Conservation (phyloP, 2,888 invertebrate species). For the Keiferia lycopersicella region DNA sequence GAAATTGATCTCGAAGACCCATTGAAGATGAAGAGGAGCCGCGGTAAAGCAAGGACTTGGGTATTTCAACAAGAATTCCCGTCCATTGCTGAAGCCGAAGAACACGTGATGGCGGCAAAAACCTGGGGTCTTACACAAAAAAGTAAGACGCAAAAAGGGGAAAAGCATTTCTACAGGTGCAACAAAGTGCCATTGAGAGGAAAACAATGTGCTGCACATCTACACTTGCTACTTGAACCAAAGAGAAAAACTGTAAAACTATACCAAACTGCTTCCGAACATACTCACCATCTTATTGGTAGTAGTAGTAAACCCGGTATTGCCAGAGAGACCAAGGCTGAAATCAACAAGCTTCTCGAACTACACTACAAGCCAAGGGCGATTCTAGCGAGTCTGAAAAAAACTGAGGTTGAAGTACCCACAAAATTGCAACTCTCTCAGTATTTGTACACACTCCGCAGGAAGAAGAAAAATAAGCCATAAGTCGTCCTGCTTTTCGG, state of each 20-base stretch:
- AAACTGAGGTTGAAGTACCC: not conserved
- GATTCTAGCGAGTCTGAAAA: not conserved
- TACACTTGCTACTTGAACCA: slow-evolving; percentile 32
- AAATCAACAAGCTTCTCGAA: not conserved
- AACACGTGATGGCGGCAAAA: not conserved
- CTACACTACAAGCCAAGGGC: not conserved
- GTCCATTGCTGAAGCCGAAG: not conserved
- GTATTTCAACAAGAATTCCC: not conserved
- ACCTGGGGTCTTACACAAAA: not conserved
- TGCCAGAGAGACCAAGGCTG: slow-evolving; percentile 27
- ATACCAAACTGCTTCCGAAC: slow-evolving; percentile 34
- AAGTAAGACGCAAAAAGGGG: slow-evolving; percentile 27
- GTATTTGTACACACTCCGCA: not conserved
- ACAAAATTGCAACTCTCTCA: not conserved
- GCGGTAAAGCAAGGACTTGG: not conserved
- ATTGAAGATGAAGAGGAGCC: not conserved
- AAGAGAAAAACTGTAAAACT: slow-evolving; percentile 31
- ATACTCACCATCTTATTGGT: slow-evolving; percentile 33
- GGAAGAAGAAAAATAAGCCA: not conserved
- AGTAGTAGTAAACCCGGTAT: slow-evolving; percentile 27
- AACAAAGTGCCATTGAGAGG: slow-evolving; percentile 33
- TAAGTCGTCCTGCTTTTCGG: too few species aligned
- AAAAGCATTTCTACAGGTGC: slow-evolving; percentile 33
- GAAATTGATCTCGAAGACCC: not conserved
- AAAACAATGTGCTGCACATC: slow-evolving; percentile 33